Base-by-base conservation (phyloP, 2,797 vertebrate species). In the Pipistrellus kuhlii region DNA sequence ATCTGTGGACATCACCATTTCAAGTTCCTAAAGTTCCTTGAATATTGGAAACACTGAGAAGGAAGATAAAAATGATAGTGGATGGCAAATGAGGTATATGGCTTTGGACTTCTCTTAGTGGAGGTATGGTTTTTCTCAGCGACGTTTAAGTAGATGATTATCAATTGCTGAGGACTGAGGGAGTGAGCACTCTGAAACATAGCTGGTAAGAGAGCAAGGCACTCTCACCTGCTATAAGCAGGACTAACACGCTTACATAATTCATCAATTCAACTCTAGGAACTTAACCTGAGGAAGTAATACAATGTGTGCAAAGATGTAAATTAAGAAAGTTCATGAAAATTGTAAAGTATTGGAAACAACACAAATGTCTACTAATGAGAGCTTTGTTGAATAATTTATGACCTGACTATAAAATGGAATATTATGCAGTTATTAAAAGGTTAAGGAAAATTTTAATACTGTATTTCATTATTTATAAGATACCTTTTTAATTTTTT, bases 401-500 rank as follows among this genome's bases (percentile, higher is more conserved):
- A 44, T 51, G 64, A 72, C 15, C 46, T 23, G 35, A 30, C 15
- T 66, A 27, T 38, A 80, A 25, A 64, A 21, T 14, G 38, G 64
- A 73, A 53, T 73, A 80, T 81, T 59, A 69, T 53, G 38, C 20
- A 91, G 62, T 68, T 66, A 17, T 95, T 85, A 73, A 73, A 87
- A 84, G 11, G 25, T 73, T 71, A 73, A 83, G 32, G 20, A 64
- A 38, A 51, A 55, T 71, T 95, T 94, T 21, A 73, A 82, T 48
- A 46, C 4, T 53, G 6, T 75, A 69, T 75, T 80, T 93, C 48
- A 77, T 86, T 17, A 76, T 82, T 87, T 90, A 71, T 75, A 85
- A 91, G 44, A 76, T 89, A 25, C 1, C 64, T 73, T 91, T 75
- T 94, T 32, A 93, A 83, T 88, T 80, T 80, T 90, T 90, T 44